Evolutionary conservation across 2,888 invertebrate species (phyloP), one percentile per base, ranked within the genome.

Genomic region (Netelia inedita): DNA sequence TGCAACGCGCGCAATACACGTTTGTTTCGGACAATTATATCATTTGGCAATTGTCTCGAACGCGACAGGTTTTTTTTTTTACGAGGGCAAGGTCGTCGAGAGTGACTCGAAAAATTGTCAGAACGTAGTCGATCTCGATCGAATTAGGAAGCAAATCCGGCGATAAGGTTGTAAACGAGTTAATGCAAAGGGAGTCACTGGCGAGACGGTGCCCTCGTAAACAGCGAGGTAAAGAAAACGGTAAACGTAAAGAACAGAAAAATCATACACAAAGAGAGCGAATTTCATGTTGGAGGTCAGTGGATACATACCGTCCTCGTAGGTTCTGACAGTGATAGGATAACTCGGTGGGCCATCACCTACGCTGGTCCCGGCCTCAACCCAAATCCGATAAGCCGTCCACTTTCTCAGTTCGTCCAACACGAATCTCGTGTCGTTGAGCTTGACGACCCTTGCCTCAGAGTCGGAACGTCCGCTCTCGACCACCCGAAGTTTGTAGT

Each of bases 361-460:
- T 90, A 99, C 98, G 92, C 97, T 97, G 91, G 99, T 99, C 92
- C 98, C 98, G 88, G 99, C 99, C 90, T 98, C 95, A 92, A 99
- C 98, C 98, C 98, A 98, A 92, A 99, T 97, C 94, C 98, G 97
- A 95, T 99, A 99, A 94, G 98, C 97, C 85, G 98, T 98, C 98
- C 98, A 99, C 87, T 97, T 97, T 94, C 97, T 97, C 92, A 99
- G 96, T 94, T 98, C 98, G 94, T 98, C 97, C 94, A 99, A 95
- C 87, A 97, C 95, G 94, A 97, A 97, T 92, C 95, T 95, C 85
- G 97, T 97, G 93, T 95, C 95, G 94, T 97, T 97, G 93, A 97
- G 96, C 93, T 95, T 97, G 94, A 96, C 96, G 92, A 97, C 96
- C 83, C 96, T 96, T 74, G 98, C 98, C 93, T 98, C 98, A 88